Base-by-base conservation (phyloP, 1,140 invertebrate species). In the Euborellia annulipes region DNA sequence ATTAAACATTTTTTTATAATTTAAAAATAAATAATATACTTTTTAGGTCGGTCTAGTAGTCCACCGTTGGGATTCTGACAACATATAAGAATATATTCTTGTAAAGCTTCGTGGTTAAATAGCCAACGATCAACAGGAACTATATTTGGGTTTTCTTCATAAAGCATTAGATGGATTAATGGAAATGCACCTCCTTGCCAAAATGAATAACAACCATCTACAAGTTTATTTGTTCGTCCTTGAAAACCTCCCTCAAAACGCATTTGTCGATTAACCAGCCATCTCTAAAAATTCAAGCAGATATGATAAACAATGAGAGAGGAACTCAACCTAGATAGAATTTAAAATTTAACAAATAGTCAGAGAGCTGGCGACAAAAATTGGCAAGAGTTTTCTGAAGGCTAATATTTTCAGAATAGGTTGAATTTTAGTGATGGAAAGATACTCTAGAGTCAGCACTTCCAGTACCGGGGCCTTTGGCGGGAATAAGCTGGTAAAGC, bases 121-220 rank as follows among this genome's bases (percentile, higher is more conserved):
- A 92, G 59, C 67, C 84, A 83, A 36, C 62, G 56, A 43, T 70
- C 55, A 27, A 27, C 23, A 6, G 23, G 11, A 6, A 27, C 23
- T 27, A 27, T 27, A 6, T 27, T 4, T 6, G 23, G 23, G 11
- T 27, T 27, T 27, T 68, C 58, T 45, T 62, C 62, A 11, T 58
- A 55, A 20, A 83, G 59, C 36, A 74, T 65, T 30, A 68, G 65
- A 50, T 82, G 71, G 6, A 88, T 71, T 0, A 85, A 57, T 32
- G 89, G 85, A 61, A 97, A 90, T 30, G 79, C 73, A 22, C 82
- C 92, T 20, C 89, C 91, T 68, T 94, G 89, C 95, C 95, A 98
- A 69, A 97, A 98, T 2, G 90, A 94, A 62, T 99, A 99, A 66
- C 95, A 99, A 6, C 85, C 85, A 71, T 99, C 95, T 1, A 98